Conservation (phyloP, 2,797 vertebrate species). For the Neopelma chrysocephalum region DNA sequence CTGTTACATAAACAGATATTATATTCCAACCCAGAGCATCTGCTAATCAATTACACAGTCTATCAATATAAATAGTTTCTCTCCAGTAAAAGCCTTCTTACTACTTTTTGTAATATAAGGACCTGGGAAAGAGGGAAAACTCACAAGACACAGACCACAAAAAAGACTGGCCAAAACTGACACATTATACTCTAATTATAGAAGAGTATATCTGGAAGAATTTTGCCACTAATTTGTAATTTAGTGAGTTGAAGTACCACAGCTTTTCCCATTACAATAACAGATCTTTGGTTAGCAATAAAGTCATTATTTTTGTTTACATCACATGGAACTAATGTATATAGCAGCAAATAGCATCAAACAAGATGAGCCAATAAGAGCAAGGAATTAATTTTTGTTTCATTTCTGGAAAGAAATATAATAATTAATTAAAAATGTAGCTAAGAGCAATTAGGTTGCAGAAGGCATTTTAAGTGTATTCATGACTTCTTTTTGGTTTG, state of each 20-base stretch:
- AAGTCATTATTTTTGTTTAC: background rate
- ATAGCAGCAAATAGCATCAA: background rate
- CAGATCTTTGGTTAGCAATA: background rate
- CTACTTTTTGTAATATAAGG: background rate
- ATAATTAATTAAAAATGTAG: background rate
- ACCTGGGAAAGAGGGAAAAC: background rate
- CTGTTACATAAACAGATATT: background rate
- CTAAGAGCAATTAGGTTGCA: background rate
- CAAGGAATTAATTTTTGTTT: background rate
- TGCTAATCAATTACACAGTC: background rate
- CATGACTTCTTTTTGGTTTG: background rate
- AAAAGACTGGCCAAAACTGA: background rate
- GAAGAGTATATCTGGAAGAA: background rate
- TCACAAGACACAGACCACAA: background rate
- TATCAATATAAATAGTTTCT: background rate
- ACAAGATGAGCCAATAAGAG: background rate
- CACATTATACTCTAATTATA: fast-evolving
- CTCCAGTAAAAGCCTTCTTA: background rate
- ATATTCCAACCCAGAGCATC: background rate
- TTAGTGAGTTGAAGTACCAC: background rate
- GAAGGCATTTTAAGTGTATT: background rate
- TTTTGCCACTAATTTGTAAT: background rate
- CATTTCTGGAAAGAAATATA: background rate
- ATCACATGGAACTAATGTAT: background rate
- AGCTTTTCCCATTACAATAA: background rate